Evolutionary conservation across 1,140 invertebrate species (phyloP).

Genomic region (Chymomyza costata): DNA sequence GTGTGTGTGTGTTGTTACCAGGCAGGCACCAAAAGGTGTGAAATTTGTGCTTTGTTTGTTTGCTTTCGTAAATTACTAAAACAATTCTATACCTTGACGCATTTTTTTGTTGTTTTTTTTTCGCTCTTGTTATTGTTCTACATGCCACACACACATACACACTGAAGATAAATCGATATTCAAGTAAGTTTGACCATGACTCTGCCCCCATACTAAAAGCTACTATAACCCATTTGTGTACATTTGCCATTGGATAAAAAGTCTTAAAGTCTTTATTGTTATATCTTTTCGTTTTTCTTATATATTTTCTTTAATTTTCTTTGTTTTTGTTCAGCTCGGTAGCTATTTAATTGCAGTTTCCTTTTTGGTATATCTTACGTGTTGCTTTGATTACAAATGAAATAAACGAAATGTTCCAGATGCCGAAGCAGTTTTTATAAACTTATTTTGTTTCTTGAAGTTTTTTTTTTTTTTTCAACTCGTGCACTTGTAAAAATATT

Average conservation of each 20-base stretch:
- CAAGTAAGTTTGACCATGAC: slow-evolving; percentile 60
- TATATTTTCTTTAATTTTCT: slow-evolving; percentile 27
- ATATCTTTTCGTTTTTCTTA: too few species aligned
- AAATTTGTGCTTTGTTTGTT: slow-evolving; percentile 56
- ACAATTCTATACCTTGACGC: slow-evolving; percentile 30
- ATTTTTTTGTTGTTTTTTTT: slow-evolving; percentile 3
- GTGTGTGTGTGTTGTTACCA: slow-evolving; percentile 3
- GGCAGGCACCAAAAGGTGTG: slow-evolving; percentile 49
- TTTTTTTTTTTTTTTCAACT: too few species aligned
- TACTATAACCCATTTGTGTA: slow-evolving; percentile 1
- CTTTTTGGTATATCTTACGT: slow-evolving; percentile 27
- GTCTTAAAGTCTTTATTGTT: slow-evolving; percentile 49
- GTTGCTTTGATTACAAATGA: slow-evolving; percentile 68
- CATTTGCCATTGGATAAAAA: slow-evolving; percentile 19
- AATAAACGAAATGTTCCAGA: slow-evolving; percentile 69
- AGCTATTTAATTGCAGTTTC: slow-evolving; percentile 1
- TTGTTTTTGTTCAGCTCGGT: slow-evolving; percentile 16
- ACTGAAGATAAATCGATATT: slow-evolving; percentile 60
- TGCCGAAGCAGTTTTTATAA: slow-evolving; percentile 62
- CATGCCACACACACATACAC: slow-evolving; percentile 11
- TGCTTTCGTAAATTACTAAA: slow-evolving; percentile 57
- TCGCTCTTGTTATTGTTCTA: background rate
- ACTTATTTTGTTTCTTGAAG: slow-evolving; percentile 42
- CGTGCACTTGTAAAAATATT: slow-evolving; percentile 65
- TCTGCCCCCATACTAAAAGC: slow-evolving; percentile 36